Evolutionary conservation across 2,113 vertebrate genomes (phyloP), one percentile per base, ranked within the genome.

Genomic region (Tylochromis polylepis): DNA sequence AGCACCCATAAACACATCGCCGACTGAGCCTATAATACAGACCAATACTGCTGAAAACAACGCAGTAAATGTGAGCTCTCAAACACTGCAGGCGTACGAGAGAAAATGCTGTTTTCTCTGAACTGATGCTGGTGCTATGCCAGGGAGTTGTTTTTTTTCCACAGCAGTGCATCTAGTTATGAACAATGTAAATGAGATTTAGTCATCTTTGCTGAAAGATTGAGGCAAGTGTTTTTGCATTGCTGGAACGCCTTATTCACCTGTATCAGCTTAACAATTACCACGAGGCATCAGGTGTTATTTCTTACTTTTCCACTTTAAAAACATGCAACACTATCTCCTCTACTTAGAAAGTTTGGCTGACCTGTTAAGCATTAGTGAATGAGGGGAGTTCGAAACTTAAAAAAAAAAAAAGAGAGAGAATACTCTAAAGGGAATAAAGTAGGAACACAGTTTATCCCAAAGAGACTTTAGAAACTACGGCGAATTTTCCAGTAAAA

Each of bases 1-100:
- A 85, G 11, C 57, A 89, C 65, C 86, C 85, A 83, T 92, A 93
- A 92, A 92, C 90, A 91, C 82, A 75, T 92, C 83, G 24, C 51
- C 79, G 55, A 72, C 60, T 29, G 55, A 78, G 83, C 79, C 88
- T 86, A 70, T 79, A 84, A 90, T 58, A 31, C 57, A 78, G 78
- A 82, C 24, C 34, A 7, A 62, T 22, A 55, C 53, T 22, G 65
- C 92, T 79, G 46, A 81, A 24, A 65, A 72, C 72, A 70, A 89
- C 20, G 29, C 79, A 85, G 38, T 43, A 82, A 81, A 43, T 58
- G 72, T 8, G 59, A 59, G 77, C 34, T 56, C 12, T 55, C 14
- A 27, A 81, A 56, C 53, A 4, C 16, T 57, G 31, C 38, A 60
- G 56, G 49, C 36, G 56, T 57, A 41, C 43, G 3, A 18, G 24